Evolutionary conservation across 2,888 invertebrate genomes (phyloP).

Genomic region (Polymixis flavicincta): DNA sequence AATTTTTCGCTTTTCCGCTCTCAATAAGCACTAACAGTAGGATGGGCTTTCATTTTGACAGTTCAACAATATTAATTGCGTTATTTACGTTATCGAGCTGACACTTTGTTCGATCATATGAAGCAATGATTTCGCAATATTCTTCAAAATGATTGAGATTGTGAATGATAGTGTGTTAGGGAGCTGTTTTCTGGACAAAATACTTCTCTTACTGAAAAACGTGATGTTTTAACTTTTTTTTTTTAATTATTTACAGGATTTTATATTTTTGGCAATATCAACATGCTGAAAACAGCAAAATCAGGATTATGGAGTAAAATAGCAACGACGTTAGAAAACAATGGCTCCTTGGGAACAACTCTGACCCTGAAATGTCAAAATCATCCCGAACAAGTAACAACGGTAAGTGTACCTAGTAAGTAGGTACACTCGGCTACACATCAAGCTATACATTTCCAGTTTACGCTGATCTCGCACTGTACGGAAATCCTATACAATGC

Average conservation of each 20-base stretch:
- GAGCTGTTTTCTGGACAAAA: not conserved
- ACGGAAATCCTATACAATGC: no score
- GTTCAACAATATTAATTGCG: no score
- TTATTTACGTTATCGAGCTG: no score
- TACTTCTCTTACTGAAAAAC: not conserved
- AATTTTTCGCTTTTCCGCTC: not conserved
- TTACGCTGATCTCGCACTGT: no score
- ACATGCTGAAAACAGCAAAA: constrained; percentile 83
- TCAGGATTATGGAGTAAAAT: constrained; percentile 90
- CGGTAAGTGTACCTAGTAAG: constrained; percentile 70
- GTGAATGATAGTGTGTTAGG: no score
- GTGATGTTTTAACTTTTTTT: not conserved
- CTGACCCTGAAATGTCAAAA: constrained; percentile 88
- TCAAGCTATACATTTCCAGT: no score
- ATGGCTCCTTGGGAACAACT: constrained; percentile 82
- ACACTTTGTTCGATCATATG: no score
- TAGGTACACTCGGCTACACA: no score
- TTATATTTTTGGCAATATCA: constrained; percentile 93
- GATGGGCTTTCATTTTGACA: no score
- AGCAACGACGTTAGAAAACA: constrained; percentile 83
- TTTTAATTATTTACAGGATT: constrained; percentile 84
- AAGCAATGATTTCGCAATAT: no score
- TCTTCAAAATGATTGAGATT: no score
- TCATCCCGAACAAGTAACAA: constrained; percentile 83
- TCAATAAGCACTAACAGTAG: not conserved